Evolutionary conservation across 2,797 vertebrate genomes (phyloP).

Genomic region (Heteromormyrus szaboi): DNA sequence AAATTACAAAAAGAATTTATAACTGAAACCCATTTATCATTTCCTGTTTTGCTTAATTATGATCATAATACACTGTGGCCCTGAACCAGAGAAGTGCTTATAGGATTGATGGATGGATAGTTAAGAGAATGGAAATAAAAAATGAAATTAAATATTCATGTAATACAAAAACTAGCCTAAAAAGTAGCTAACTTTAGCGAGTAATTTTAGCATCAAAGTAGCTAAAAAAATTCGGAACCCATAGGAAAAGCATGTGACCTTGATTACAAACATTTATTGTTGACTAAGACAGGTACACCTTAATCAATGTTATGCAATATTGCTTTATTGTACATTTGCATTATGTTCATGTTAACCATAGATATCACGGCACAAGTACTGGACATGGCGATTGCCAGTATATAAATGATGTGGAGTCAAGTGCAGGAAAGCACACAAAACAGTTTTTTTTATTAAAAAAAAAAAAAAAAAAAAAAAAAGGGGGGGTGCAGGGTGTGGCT

Average conservation of each 20-base stretch:
- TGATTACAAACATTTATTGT: neutral
- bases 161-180: neutral
- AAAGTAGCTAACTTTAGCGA: neutral
- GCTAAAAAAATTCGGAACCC: neutral
- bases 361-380: neutral
- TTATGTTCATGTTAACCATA: neutral
- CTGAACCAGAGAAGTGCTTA: neutral
- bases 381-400: neutral
- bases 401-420: neutral
- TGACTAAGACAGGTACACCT: neutral
- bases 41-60: neutral
- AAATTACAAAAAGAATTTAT: neutral
- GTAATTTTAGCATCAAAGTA: neutral
- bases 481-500: too few species aligned
- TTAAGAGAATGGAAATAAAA: neutral
- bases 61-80: neutral
- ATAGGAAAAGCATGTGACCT: neutral
- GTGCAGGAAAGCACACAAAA: neutral
- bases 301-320: neutral
- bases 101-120: neutral
- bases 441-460: neutral
- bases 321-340: neutral
- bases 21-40: neutral
- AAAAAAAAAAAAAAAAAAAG: too few species aligned
- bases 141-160: neutral